These are phyloP conservation scores for Cynopterus brachyotis DNA, from an alignment of 2,113 vertebrate species.

Conservation along the genomic window DNA sequence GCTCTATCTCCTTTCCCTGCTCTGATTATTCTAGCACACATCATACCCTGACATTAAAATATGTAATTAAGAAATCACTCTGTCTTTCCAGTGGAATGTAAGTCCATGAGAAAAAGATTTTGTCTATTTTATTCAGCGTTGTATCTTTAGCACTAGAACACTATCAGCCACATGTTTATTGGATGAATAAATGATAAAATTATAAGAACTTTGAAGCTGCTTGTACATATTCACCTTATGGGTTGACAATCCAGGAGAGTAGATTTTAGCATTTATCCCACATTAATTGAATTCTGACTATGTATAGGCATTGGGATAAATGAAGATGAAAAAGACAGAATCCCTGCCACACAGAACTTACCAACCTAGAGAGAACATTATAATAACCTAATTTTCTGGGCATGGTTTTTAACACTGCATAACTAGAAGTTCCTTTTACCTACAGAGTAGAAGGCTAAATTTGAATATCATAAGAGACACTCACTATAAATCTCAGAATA, in stretches of 20 bases:
- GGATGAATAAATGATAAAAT: neutral
- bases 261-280: neutral
- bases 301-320: neutral
- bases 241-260: neutral
- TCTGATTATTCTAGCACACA: neutral
- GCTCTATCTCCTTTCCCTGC: neutral
- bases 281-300: neutral
- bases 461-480: neutral
- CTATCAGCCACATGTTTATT: neutral
- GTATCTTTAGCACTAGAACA: neutral
- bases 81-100: neutral
- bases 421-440: neutral
- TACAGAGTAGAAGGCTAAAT: neutral
- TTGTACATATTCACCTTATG: neutral
- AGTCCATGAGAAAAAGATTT: neutral
- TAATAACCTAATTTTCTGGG: neutral
- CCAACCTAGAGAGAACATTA: neutral
- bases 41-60: neutral
- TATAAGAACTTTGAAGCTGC: neutral
- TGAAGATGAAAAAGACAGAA: neutral
- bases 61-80: conserved; percentile 2
- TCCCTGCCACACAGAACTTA: neutral
- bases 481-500: neutral
- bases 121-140: neutral
- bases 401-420: neutral